Base-by-base conservation (phyloP, 2,113 vertebrate genomes). In the Cheirogaleus medius region DNA sequence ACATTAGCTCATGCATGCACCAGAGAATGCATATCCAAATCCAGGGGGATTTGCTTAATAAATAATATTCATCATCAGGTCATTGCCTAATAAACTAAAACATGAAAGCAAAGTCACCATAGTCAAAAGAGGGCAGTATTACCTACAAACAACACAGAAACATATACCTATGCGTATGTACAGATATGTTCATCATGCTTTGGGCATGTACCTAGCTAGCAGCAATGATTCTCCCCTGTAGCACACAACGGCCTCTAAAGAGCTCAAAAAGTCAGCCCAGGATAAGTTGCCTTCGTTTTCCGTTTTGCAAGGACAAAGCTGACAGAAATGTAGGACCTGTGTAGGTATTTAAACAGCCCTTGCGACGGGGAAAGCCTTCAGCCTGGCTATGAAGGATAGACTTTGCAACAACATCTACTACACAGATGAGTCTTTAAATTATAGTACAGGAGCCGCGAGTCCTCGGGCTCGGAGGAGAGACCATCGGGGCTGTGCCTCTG, bases 351-450 rank as follows among this genome's bases (percentile, higher is more conserved):
- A 68, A 89, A 47, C 76, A 97, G 94, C 90, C 76, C 54, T 93
- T 96, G 73, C 77, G 18, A 63, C 92, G 42, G 52, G 76, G 95
- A 98, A 97, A 98, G 97, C 98, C 94, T 95, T 85, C 98, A 97
- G 97, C 93, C 96, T 73, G 17, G 89, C 93, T 44, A 74, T 99
- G 99, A 99, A 99, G 98, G 98, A 99, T 99, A 98, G 99, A 97
- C 97, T 95, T 96, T 89, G 95, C 88, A 93, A 94, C 98, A 94
- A 98, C 98, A 99, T 99, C 98, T 98, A 98, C 99, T 98, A 98
- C 98, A 99, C 99, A 99, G 99, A 99, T 99, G 99, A 99, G 99
- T 98, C 99, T 99, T 99, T 99, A 99, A 99, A 99, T 99, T 99
- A 99, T 99, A 99, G 99, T 98, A 98, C 98, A 64, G 98, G 98